Evolutionary conservation across 2,888 invertebrate genomes (phyloP).

Genomic region (Acleris laterana): DNA sequence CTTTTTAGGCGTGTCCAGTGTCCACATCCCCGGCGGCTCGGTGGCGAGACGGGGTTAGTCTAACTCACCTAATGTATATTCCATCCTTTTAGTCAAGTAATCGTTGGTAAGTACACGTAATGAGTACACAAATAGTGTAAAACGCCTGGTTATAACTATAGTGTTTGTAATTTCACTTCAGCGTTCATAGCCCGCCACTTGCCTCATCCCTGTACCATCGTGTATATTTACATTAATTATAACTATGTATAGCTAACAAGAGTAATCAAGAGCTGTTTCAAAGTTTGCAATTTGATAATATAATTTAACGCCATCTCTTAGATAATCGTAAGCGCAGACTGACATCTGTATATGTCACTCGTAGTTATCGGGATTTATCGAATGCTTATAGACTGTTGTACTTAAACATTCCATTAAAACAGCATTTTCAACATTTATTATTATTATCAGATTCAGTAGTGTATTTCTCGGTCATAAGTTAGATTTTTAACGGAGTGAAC

Average conservation of each 20-base stretch:
- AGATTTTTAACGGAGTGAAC: slow-evolving; percentile 60
- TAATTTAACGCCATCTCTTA: slow-evolving; percentile 63
- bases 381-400: slow-evolving; percentile 81
- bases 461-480: slow-evolving; percentile 61
- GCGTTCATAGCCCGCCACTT: slow-evolving; percentile 70
- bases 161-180: slow-evolving; percentile 70
- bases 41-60: slow-evolving; percentile 56
- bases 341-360: slow-evolving; percentile 71
- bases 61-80: slow-evolving; percentile 83
- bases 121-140: slow-evolving; percentile 74
- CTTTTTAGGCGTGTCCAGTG: slow-evolving; percentile 60
- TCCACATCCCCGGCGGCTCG: slow-evolving; percentile 42
- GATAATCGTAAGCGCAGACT: slow-evolving; percentile 70
- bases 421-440: slow-evolving; percentile 65
- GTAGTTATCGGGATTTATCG: slow-evolving; percentile 59
- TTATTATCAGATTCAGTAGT: slow-evolving; percentile 66
- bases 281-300: slow-evolving; percentile 59
- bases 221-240: slow-evolving; percentile 73
- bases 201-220: slow-evolving; percentile 71
- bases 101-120: slow-evolving; percentile 76
- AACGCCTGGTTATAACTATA: slow-evolving; percentile 71
- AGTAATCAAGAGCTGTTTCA: slow-evolving; percentile 57
- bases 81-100: slow-evolving; percentile 80
- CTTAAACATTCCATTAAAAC: slow-evolving; percentile 80
- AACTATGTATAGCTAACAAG: slow-evolving; percentile 57